Evolutionary conservation across 2,797 vertebrate species (phyloP), one percentile per base, ranked within the genome.

Genomic region (Labroides dimidiatus): DNA sequence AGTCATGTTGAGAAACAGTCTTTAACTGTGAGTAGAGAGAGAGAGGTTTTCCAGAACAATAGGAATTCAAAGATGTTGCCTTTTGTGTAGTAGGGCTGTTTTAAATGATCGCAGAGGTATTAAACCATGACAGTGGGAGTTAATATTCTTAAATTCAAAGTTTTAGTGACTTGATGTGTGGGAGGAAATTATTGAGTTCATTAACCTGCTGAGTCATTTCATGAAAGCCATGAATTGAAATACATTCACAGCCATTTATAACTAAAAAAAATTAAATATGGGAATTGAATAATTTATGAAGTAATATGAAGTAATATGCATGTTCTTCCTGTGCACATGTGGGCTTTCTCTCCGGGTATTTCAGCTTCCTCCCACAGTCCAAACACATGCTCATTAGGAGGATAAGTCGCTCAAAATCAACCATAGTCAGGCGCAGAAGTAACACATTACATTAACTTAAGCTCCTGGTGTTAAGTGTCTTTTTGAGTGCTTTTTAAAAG

Each of bases 201-300:
- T 49, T 27, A 27, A 41, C 13, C 8, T 23, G 16, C 1, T 65
- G 75, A 86, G 56, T 82, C 55, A 79, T 86, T 78, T 62, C 44
- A 39, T 2, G 15, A 55, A 17, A 61, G 19, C 20, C 14, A 23
- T 52, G 70, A 64, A 59, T 49, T 37, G 62, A 57, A 5, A 42
- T 33, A 20, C 9, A 45, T 10, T 20, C 13, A 33, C 30, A 33
- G 30, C 30, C 5, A 33, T 33, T 39, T 2, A 39, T 39, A 33
- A 8, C 13, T 39, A 1, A 39, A 20, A 39, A 20, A 61, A 64
- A 33, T 7, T 49, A 13, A 2, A 54, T 19, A 12, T 0, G 15
- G 30, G 57, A 15, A 52, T 1, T 23, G n/a, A 55, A 44, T 47
- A 64, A 65, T 61, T 23, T 6, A 8, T 12, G 0, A 33, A 37